Conservation (phyloP, 2,113 vertebrate genomes). For the Sphyrna mokarran region DNA sequence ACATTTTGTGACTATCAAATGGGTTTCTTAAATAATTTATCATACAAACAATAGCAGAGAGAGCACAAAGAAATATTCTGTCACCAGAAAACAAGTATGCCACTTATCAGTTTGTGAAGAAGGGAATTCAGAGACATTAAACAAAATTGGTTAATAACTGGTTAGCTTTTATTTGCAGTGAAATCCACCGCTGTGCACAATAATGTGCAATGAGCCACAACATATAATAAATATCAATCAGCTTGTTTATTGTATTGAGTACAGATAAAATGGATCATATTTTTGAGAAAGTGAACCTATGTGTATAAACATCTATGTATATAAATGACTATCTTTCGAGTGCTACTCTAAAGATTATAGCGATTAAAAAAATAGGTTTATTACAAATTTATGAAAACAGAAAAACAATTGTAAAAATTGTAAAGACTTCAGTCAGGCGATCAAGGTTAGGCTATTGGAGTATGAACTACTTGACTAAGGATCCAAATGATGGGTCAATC, state of each 20-base stretch:
- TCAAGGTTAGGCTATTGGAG: too few species aligned
- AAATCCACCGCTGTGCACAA: not conserved
- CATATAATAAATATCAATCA: not conserved
- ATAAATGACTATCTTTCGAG: not conserved
- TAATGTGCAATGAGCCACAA: not conserved
- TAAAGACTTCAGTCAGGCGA: too few species aligned
- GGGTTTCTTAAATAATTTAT: not conserved
- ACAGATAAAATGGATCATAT: not conserved
- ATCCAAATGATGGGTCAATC: too few species aligned
- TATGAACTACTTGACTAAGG: too few species aligned
- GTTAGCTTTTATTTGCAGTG: not conserved
- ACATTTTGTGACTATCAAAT: not conserved
- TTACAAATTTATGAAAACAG: not conserved
- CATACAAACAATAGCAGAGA: not conserved
- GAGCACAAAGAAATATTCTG: not conserved
- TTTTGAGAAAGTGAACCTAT: not conserved
- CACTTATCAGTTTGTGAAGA: not conserved
- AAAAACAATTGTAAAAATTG: not conserved
- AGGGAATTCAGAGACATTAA: not conserved
- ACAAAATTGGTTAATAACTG: not conserved
- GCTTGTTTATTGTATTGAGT: not conserved
- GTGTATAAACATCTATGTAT: not conserved
- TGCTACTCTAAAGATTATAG: not conserved
- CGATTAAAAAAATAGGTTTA: not conserved
- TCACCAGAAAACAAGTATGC: not conserved